These are phyloP conservation scores for Sylvietta virens DNA, from an alignment of 2,113 vertebrate genomes.

Conservation along the genomic window DNA sequence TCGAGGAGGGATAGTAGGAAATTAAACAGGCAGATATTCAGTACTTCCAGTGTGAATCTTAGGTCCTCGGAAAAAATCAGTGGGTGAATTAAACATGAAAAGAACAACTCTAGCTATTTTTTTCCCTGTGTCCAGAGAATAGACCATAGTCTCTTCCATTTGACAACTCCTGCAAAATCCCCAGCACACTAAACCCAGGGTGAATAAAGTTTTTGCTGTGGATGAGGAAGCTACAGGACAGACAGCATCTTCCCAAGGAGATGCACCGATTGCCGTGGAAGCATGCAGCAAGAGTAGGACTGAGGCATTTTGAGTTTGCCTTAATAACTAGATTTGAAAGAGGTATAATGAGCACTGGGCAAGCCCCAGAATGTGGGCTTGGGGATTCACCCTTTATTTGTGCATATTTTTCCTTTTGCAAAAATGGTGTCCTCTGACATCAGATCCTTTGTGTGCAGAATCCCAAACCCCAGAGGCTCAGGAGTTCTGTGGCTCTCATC, in stretches of 20 bases:
- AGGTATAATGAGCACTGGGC: not conserved
- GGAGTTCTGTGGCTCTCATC: not conserved
- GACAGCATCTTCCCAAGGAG: not conserved
- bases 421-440: not conserved
- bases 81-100: not conserved
- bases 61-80: not conserved
- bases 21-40: not conserved
- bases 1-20: not conserved
- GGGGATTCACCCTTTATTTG: not conserved
- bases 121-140: not conserved
- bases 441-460: not conserved
- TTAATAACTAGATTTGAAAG: not conserved
- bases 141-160: not conserved
- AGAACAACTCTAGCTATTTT: not conserved
- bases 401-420: not conserved
- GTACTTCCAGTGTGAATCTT: not conserved
- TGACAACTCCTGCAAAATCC: accelerated
- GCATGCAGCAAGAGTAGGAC: not conserved
- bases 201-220: not conserved
- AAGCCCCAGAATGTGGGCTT: not conserved
- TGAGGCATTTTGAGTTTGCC: not conserved
- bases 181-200: not conserved
- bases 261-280: not conserved
- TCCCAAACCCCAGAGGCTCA: not conserved
- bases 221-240: not conserved